Percentiles rank a stretch among this genome's conserved stretches.
Evolutionary conservation across 2,888 invertebrate genomes (phyloP).

Genomic region (Malacosoma neustria): DNA sequence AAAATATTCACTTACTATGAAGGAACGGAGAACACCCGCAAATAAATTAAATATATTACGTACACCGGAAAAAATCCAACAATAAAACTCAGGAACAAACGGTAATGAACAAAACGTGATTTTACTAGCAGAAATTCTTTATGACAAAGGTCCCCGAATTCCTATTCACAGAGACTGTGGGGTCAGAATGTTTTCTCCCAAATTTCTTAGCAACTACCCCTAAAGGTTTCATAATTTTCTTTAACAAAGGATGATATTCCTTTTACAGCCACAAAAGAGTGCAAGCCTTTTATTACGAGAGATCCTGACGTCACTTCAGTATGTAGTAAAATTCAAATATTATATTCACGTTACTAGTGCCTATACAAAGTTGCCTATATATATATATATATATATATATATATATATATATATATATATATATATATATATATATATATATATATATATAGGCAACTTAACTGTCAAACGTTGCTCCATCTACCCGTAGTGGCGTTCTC

Average conservation of each 20-base stretch:
- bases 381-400: no score
- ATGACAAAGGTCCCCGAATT: not conserved
- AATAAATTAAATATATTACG: not conserved
- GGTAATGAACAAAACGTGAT: not conserved
- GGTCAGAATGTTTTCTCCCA: not conserved
- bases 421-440: no score
- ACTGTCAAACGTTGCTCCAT: no score
- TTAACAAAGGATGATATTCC: constrained; percentile 23
- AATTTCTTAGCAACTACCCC: constrained; percentile 2
- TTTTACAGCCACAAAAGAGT: constrained; percentile 22
- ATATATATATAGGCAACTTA: no score
- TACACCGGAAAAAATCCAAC: not conserved
- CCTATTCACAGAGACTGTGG: no score
- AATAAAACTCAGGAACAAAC: not conserved
- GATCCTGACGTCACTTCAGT: no score
- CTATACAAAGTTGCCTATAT: no score
- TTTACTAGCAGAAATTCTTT: not conserved
- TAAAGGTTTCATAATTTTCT: constrained; percentile 4
- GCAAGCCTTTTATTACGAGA: constrained; percentile 13
- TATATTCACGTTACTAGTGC: no score
- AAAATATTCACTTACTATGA: no score
- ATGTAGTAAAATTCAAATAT: no score
- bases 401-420: no score
- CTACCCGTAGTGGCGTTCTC: no score
- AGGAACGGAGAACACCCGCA: not conserved